Evolutionary conservation across 2,797 vertebrate genomes (phyloP).

Genomic region (Staurois parvus): DNA sequence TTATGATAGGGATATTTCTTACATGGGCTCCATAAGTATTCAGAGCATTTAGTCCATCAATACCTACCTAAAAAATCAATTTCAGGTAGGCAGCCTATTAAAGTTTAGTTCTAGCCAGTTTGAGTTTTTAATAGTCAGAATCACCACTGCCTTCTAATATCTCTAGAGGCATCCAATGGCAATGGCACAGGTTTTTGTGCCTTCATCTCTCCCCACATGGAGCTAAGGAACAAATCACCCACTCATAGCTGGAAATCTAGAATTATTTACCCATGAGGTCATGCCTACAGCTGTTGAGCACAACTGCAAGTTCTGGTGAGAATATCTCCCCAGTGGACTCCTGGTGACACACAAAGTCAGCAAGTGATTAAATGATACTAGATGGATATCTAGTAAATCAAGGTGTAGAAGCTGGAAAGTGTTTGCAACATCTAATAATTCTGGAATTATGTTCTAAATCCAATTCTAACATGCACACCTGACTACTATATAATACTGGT

Average conservation of each 20-base stretch:
- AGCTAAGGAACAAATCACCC: no score
- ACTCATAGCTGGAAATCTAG: no score
- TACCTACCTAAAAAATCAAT: no score
- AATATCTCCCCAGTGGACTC: neutral
- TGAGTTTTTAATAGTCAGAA: no score
- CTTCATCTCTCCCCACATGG: neutral
- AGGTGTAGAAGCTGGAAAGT: neutral
- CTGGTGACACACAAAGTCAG: neutral
- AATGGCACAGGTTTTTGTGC: no score
- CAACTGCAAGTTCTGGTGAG: no score
- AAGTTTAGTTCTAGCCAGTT: no score
- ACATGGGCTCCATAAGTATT: no score
- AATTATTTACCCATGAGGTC: neutral
- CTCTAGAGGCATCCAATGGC: neutral
- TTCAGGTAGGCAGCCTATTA: no score
- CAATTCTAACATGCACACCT: constrained; percentile 22
- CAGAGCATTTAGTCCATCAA: no score
- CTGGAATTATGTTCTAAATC: constrained; percentile 1
- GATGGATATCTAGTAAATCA: neutral
- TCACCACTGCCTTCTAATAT: no score
- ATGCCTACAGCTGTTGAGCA: neutral
- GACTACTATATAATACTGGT: constrained; percentile 60
- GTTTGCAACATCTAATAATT: neutral
- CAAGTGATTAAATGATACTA: neutral
- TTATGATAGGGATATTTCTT: no score